Conservation (phyloP, 2,797 vertebrate species). For the Sylvia borin region DNA sequence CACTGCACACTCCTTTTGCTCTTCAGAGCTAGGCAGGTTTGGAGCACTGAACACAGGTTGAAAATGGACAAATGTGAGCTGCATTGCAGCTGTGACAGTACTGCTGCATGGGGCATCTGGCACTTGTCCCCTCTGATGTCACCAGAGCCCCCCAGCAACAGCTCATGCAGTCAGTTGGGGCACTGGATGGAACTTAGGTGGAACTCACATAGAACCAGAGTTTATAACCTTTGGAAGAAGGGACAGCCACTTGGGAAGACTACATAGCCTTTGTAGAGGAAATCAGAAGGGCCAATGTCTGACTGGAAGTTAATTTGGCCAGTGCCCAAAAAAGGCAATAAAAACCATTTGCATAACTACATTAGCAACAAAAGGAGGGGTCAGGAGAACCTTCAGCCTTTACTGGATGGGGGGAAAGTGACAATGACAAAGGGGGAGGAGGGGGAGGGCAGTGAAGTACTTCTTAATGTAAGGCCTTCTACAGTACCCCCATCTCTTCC, state of each 20-base stretch:
- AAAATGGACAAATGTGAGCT: background rate
- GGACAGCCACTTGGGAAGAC: background rate
- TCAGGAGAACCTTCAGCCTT: background rate
- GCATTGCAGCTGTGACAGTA: background rate
- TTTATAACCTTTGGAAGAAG: background rate
- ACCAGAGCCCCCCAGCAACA: background rate
- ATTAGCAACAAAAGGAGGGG: background rate
- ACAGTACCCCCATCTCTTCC: background rate
- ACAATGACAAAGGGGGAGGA: background rate
- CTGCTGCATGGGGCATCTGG: background rate
- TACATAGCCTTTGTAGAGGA: background rate
- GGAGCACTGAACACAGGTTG: rapidly evolving
- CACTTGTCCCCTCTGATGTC: background rate
- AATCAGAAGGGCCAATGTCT: background rate
- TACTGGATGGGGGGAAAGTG: background rate
- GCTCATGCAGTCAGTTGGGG: background rate
- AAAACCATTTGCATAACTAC: background rate
- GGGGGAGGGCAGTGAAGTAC: background rate
- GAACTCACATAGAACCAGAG: background rate
- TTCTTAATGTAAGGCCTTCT: background rate
- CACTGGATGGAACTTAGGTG: background rate
- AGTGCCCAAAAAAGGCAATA: background rate
- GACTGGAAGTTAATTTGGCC: background rate
- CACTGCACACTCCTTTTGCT: background rate
- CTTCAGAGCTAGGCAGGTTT: background rate